Base-by-base conservation (phyloP, 2,797 vertebrate genomes). In the Eutrigla gurnardus region DNA sequence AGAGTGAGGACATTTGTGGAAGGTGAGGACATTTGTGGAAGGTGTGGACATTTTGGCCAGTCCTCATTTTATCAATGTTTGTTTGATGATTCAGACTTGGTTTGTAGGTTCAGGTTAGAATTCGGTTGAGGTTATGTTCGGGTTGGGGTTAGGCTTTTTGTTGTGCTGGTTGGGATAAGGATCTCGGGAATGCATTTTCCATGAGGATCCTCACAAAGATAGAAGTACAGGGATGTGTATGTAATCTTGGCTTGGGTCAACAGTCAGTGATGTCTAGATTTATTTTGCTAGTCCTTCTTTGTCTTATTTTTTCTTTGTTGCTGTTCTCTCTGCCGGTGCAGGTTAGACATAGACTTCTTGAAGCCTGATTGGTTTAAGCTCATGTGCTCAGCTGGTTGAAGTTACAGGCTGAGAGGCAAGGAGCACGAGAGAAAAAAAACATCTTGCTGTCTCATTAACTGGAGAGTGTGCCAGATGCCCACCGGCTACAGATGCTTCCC, bases 401-500 rank as follows among this genome's bases (percentile, higher is more conserved):
- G 71, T 73, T 75, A 53, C 47, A 66, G 47, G 59, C 25, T 35
- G 71, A 84, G 78, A 52, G 39, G 13, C 66, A 42, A 82, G 63
- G 18, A 69, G 49, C 63, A 64, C 35, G 55, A 58, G 65, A 78
- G 66, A 10, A 47, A 76, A 78, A 70, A 80, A 73, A 63, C 70
- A 83, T 88, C 75, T 86, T 81, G 81, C 83, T 73, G 78, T 92
- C 82, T 93, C 75, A 90, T 90, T 93, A 93, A 90, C 85, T 89
- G 85, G 82, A 86, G 77, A 78, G 74, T 76, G 77, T 84, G 82
- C 88, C 88, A 91, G 86, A 92, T 92, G 88, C 80, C 88, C 80
- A 70, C 17, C 25, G 75, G 90, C 91, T 90, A 81, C 86, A 90
- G 83, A 89, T 87, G 80, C 73, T 78, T 81, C 59, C 65, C 64